Conservation (phyloP, 2,113 vertebrate species). For the Laterallus jamaicensis region DNA sequence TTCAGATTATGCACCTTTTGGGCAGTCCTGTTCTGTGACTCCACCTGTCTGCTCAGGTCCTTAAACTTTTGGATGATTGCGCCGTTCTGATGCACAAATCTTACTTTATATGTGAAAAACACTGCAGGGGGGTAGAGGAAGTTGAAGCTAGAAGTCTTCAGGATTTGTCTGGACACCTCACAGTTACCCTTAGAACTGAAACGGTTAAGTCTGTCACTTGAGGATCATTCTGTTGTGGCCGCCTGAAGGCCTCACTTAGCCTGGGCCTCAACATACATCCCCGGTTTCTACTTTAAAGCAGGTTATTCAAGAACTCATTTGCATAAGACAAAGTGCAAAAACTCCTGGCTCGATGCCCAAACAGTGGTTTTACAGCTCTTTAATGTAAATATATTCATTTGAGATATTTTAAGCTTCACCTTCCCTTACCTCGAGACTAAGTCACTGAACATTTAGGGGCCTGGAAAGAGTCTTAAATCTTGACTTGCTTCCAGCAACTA, state of each 20-base stretch:
- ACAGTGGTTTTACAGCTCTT: background rate
- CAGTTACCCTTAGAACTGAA: background rate
- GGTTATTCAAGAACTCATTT: background rate
- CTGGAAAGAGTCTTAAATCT: conserved; percentile 25
- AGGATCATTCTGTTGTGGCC: background rate
- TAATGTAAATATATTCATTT: background rate
- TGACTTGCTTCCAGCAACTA: conserved; percentile 36
- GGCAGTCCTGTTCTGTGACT: background rate
- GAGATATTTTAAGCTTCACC: background rate
- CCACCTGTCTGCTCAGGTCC: background rate
- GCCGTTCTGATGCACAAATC: background rate
- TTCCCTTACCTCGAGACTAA: background rate
- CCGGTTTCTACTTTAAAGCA: background rate
- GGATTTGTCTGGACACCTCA: background rate
- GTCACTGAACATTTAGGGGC: background rate
- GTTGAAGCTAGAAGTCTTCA: background rate
- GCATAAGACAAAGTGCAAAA: background rate
- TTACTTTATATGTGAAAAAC: background rate
- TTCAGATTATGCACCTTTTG: background rate
- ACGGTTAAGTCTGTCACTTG: background rate
- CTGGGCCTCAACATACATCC: background rate
- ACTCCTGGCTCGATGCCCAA: background rate
- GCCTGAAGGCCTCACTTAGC: background rate
- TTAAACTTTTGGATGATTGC: background rate
- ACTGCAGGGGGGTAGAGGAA: background rate